Conservation (phyloP, 2,113 vertebrate species). For the Helogale parvula region DNA sequence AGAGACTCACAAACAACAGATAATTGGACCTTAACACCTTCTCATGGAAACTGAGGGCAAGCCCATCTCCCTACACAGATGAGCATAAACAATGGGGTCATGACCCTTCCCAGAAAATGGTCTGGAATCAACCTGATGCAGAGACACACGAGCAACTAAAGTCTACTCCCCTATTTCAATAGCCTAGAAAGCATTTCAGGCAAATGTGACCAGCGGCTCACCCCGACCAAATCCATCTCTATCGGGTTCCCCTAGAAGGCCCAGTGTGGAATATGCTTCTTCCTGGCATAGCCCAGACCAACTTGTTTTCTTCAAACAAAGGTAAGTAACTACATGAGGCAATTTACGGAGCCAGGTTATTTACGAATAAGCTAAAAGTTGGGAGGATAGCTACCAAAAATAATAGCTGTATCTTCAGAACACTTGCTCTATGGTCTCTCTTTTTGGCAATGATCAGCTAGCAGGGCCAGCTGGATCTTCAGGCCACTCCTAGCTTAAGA, state of each 20-base stretch:
- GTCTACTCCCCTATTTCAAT: not conserved
- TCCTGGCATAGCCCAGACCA: not conserved
- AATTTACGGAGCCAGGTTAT: constrained; percentile 20
- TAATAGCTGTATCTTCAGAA: not conserved
- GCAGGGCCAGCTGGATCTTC: not conserved
- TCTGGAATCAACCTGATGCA: not conserved
- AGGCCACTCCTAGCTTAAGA: not conserved
- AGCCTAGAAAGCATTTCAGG: not conserved
- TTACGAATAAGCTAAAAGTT: not conserved
- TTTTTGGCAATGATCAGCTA: not conserved
- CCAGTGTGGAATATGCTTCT: not conserved
- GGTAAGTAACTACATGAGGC: constrained; percentile 16
- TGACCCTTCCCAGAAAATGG: constrained; percentile 10
- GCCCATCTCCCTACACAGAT: not conserved
- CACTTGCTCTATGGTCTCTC: not conserved
- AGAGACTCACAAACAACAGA: not conserved
- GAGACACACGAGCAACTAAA: not conserved
- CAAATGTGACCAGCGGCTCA: not conserved
- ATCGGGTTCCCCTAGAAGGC: not conserved
- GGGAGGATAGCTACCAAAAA: not conserved
- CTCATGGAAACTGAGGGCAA: not conserved
- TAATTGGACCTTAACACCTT: not conserved
- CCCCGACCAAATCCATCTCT: not conserved
- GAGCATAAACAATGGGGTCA: not conserved
- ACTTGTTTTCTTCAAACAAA: not conserved